Percentiles rank a stretch among this genome's conserved stretches.
Evolutionary conservation across 2,888 invertebrate species (phyloP).

Genomic region (Agrochola lota): DNA sequence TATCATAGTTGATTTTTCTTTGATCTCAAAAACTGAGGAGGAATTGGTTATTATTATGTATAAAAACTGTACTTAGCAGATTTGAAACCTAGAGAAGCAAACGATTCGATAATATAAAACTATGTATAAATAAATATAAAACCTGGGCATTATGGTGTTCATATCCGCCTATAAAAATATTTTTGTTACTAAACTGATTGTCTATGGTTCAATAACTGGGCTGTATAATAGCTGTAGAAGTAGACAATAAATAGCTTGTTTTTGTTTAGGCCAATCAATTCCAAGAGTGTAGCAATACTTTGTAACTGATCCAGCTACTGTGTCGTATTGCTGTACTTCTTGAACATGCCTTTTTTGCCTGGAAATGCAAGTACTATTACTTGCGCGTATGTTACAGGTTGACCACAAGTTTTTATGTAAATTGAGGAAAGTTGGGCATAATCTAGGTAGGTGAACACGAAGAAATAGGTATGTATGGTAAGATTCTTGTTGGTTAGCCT

Average conservation of each 20-base stretch:
- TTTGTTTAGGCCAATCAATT: slow-evolving; percentile 37
- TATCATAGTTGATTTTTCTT: slow-evolving; percentile 48
- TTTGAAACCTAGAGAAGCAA: slow-evolving; percentile 42
- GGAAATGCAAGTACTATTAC: slow-evolving; percentile 29
- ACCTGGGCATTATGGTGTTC: slow-evolving; percentile 74
- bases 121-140: slow-evolving; percentile 53
- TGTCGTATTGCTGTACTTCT: slow-evolving; percentile 29
- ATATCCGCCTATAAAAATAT: slow-evolving; percentile 80
- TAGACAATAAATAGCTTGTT: slow-evolving; percentile 71
- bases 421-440: slow-evolving; percentile 3
- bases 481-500: slow-evolving; percentile 4
- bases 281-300: slow-evolving; percentile 42
- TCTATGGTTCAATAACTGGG: slow-evolving; percentile 60
- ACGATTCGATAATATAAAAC: slow-evolving; percentile 50
- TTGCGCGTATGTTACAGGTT: slow-evolving; percentile 24
- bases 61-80: slow-evolving; percentile 44
- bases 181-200: slow-evolving; percentile 73
- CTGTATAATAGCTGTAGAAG: slow-evolving; percentile 68
- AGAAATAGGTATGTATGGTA: slow-evolving; percentile 9
- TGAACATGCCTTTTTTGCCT: slow-evolving; percentile 34
- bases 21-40: slow-evolving; percentile 69
- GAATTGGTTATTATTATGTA: slow-evolving; percentile 64
- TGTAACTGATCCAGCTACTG: background rate
- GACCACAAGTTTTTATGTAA: slow-evolving; percentile 25
- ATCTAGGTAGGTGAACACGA: slow-evolving; percentile 8